Conservation (phyloP, 2,797 vertebrate genomes). For the Sarcoramphus papa region DNA sequence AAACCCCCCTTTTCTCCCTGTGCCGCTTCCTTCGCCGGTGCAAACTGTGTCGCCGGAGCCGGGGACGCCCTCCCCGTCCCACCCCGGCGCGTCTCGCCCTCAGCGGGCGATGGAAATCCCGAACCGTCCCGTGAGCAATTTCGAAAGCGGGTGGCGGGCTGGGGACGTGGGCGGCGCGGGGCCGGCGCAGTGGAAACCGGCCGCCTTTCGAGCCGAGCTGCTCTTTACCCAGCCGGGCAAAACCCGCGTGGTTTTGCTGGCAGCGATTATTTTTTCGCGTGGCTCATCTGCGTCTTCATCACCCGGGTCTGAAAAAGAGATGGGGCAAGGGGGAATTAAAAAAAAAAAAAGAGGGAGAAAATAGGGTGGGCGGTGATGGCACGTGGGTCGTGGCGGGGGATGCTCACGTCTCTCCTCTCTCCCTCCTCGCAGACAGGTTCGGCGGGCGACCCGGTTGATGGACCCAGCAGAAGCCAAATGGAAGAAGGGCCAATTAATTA, state of each 20-base stretch:
- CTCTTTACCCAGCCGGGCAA: not conserved
- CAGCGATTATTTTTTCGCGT: accelerated
- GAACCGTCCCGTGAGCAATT: not conserved
- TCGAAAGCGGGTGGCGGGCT: not conserved
- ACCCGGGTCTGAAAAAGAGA: not conserved
- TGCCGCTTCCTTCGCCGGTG: accelerated
- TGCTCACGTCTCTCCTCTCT: not conserved
- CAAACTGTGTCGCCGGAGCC: accelerated
- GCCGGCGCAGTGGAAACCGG: not conserved
- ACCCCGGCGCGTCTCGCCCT: accelerated
- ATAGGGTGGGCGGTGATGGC: not conserved
- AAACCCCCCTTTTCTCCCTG: accelerated
- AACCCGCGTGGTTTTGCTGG: not conserved
- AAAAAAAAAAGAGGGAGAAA: not conserved
- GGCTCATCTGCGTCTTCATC: accelerated
- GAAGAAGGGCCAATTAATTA: conserved; percentile 97
- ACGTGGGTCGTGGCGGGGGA: accelerated
- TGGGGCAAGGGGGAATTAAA: not conserved
- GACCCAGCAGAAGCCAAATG: conserved; percentile 97
- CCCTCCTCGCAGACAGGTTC: conserved; percentile 81
- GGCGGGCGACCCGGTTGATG: conserved; percentile 89
- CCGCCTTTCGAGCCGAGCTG: accelerated
- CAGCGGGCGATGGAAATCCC: not conserved
- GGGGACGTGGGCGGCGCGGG: not conserved
- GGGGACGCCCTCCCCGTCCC: not conserved